Evolutionary conservation across 2,113 vertebrate species (phyloP).

Genomic region (Tylochromis polylepis): DNA sequence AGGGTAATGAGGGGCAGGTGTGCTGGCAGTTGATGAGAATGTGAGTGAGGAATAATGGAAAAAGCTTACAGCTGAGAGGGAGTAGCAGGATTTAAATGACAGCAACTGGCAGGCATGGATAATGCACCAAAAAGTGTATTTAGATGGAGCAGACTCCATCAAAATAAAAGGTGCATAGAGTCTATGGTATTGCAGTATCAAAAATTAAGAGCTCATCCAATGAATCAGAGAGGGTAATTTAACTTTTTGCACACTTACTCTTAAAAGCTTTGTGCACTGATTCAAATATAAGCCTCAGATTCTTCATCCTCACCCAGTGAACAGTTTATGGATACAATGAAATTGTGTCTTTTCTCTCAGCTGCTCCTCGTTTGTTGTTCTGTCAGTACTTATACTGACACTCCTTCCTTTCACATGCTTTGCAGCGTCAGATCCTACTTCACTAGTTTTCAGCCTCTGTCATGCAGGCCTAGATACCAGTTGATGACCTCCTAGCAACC

Average conservation of each 20-base stretch:
- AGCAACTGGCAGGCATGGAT: neutral
- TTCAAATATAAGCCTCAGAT: neutral
- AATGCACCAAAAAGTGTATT: neutral
- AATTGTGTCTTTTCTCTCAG: neutral
- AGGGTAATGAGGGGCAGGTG: neutral
- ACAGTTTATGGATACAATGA: neutral
- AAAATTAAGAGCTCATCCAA: slow-evolving; percentile 1
- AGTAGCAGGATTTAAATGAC: neutral
- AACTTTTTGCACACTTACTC: neutral
- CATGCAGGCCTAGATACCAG: neutral
- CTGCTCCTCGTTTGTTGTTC: neutral
- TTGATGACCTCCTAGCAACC: neutral
- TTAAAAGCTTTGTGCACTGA: neutral
- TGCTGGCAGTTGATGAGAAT: neutral
- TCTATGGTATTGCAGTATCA: neutral
- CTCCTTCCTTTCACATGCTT: neutral
- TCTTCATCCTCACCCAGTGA: neutral
- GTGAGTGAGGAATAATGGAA: neutral
- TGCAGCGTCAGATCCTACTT: neutral
- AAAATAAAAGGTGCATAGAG: neutral
- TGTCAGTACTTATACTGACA: neutral
- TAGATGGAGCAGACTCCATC: neutral
- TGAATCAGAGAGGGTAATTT: neutral
- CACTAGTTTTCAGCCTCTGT: neutral
- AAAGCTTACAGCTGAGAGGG: neutral